A percentile compares a stretch with the other conserved stretches of the same genome.
These are phyloP conservation scores for Mycalesis mineus DNA, from an alignment of 2,888 invertebrate genomes.

Conservation along the genomic window DNA sequence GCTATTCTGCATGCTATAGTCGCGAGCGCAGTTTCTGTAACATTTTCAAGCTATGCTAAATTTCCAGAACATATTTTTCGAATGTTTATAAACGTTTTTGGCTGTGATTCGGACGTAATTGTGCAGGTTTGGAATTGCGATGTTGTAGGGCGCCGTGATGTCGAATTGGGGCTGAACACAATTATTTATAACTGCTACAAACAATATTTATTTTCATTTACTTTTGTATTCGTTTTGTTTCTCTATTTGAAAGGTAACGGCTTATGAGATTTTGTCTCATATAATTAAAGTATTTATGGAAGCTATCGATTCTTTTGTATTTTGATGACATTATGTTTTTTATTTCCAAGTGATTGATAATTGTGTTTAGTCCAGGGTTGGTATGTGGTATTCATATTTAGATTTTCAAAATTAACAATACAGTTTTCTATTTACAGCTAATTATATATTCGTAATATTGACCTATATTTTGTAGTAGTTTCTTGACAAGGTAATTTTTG, in stretches of 20 bases:
- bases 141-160: constrained; percentile 2
- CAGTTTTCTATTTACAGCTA: constrained; percentile 22
- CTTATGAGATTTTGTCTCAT: too few relatives aligned
- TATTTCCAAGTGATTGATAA: background rate
- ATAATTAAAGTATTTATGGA: too few relatives aligned
- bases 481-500: constrained; percentile 8
- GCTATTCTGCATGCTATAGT: background rate
- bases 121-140: constrained; percentile 16
- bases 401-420: constrained; percentile 18
- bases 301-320: too few relatives aligned
- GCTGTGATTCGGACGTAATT: constrained; percentile 60
- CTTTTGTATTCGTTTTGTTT: too few relatives aligned
- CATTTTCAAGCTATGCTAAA: constrained; percentile 22
- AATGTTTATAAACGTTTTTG: constrained; percentile 52
- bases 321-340: too few relatives aligned
- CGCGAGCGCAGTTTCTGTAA: constrained; percentile 3
- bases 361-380: constrained; percentile 9
- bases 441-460: constrained; percentile 15
- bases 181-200: background rate
- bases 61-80: constrained; percentile 40
- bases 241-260: too few relatives aligned
- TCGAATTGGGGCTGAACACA: constrained; percentile 33
- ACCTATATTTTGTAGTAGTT: background rate
- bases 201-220: too few relatives aligned
- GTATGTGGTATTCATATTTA: constrained; percentile 13